Percentiles rank a stretch among this genome's conserved stretches.
phyloP scores from a whole-genome alignment of 2,888 invertebrate species.

The Noctua janthe region DNA sequence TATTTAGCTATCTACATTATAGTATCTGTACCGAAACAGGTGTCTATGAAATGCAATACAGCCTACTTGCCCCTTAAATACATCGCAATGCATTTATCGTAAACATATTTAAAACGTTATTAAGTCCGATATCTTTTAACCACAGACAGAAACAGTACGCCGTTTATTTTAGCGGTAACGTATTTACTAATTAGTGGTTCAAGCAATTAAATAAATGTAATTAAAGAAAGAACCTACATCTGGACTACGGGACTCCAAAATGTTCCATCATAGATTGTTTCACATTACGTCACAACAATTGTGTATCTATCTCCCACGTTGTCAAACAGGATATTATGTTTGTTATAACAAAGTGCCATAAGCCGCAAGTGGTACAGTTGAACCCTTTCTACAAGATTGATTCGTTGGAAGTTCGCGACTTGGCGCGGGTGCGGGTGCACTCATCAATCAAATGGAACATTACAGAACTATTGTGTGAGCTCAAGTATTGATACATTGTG shows the following conservation, averaged over 20 bases:
- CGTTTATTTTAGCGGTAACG: neutral
- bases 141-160: neutral
- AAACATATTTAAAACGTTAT: neutral
- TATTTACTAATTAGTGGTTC: too few relatives aligned
- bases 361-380: conserved; percentile 35
- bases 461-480: conserved; percentile 43
- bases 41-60: neutral
- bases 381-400: conserved; percentile 63
- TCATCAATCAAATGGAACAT: conserved; percentile 61
- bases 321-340: conserved; percentile 59
- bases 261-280: neutral
- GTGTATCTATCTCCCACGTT: conserved; percentile 39
- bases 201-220: neutral
- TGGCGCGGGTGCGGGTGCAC: conserved; percentile 34
- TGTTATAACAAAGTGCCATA: conserved; percentile 50
- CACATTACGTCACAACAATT: neutral
- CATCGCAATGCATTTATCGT: neutral
- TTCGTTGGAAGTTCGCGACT: conserved; percentile 45
- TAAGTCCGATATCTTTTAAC: neutral
- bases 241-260: neutral
- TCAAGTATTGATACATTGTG: conserved; percentile 32
- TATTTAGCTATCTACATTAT: neutral
- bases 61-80: too few relatives aligned
- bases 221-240: neutral
- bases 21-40: neutral